Percentiles rank a stretch among this genome's conserved stretches.
Evolutionary conservation across 2,888 invertebrate species (phyloP).

Genomic region (Epirrhoe alternata): DNA sequence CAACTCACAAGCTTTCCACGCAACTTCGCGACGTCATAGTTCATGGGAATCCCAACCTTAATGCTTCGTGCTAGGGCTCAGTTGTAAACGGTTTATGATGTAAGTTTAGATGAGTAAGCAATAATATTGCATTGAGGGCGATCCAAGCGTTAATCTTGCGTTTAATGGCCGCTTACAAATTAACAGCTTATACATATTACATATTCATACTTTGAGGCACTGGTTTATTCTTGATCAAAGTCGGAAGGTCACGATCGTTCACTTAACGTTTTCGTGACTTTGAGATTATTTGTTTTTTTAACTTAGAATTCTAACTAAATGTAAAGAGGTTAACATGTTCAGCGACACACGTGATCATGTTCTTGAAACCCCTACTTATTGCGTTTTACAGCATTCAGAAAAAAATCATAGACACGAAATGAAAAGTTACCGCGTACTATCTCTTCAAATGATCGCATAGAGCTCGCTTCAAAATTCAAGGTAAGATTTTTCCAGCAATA

Average conservation of each 20-base stretch:
- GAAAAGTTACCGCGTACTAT: too few relatives aligned
- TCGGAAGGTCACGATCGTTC: background rate
- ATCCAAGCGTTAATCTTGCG: conserved; percentile 29
- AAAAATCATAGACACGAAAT: too few relatives aligned
- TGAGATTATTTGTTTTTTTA: too few relatives aligned
- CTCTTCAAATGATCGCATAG: too few relatives aligned
- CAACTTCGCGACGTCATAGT: conserved; percentile 26
- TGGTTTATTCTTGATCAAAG: background rate
- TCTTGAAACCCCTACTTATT: too few relatives aligned
- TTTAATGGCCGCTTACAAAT: conserved; percentile 15
- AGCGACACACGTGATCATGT: too few relatives aligned
- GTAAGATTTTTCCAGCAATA: too few relatives aligned
- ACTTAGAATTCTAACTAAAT: too few relatives aligned
- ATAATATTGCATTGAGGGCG: conserved; percentile 32
- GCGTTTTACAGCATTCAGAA: too few relatives aligned
- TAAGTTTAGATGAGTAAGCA: conserved; percentile 34
- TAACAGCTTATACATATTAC: background rate
- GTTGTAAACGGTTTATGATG: conserved; percentile 12
- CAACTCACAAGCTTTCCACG: conserved; percentile 31
- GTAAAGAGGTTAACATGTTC: too few relatives aligned
- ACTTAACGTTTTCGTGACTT: too few relatives aligned
- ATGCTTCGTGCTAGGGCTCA: conserved; percentile 11
- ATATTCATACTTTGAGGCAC: background rate
- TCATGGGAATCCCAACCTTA: conserved; percentile 20
- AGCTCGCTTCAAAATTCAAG: too few relatives aligned